Percentiles rank a stretch among this genome's conserved stretches.
These are phyloP conservation scores for Thereuonema tuberculata DNA, from an alignment of 1,140 invertebrate species.

Conservation along the genomic window DNA sequence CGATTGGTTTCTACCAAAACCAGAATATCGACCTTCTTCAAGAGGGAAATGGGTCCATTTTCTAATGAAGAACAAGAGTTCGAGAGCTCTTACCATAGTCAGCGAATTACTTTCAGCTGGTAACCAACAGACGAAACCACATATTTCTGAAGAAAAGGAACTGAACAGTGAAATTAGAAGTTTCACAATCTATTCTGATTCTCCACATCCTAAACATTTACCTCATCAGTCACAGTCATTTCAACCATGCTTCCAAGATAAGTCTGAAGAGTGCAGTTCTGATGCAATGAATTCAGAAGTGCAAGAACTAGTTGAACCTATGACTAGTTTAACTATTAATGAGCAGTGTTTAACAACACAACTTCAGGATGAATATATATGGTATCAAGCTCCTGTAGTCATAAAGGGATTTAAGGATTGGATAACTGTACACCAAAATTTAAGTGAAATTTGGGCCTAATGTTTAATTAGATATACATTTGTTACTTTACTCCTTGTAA, in stretches of 20 bases:
- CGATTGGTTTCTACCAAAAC: slow-evolving; percentile 8
- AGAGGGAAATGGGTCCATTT: background rate
- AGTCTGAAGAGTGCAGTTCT: no score
- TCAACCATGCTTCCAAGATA: no score
- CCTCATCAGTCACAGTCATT: background rate
- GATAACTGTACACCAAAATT: no score
- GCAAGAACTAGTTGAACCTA: background rate
- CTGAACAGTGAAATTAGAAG: background rate
- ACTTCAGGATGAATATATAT: background rate
- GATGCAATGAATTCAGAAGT: no score
- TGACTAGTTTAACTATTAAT: background rate
- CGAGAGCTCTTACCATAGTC: background rate
- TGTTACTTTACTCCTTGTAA: no score
- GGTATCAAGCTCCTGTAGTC: background rate
- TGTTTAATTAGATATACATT: no score
- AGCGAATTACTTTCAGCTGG: background rate
- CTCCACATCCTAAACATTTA: no score
- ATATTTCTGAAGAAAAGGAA: background rate
- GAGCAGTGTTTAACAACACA: background rate
- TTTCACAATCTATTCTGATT: no score
- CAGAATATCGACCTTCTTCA: background rate
- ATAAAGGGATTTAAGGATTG: background rate
- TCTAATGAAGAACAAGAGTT: background rate
- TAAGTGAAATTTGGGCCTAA: no score
- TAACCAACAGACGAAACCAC: background rate